Percentiles rank a stretch among this genome's conserved stretches.
Conservation (phyloP, 1,140 invertebrate species). For the Achroia grisella region DNA sequence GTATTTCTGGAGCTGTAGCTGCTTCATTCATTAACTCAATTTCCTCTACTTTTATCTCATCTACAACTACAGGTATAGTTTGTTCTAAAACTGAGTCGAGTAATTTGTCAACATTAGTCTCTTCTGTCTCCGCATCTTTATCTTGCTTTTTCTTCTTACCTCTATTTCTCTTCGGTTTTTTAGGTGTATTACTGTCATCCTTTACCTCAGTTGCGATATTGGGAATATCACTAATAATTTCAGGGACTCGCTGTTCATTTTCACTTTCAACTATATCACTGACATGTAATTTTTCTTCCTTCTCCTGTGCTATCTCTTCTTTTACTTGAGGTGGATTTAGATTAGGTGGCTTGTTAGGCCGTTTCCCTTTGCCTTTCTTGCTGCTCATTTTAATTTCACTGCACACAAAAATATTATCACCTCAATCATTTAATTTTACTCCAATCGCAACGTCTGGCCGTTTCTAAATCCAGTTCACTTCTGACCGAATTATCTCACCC, state of each 20-base stretch:
- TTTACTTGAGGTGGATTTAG: conserved; percentile 13
- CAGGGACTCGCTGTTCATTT: conserved; percentile 22
- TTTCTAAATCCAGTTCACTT: conserved; percentile 30
- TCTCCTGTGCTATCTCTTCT: conserved; percentile 8
- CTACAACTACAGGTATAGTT: conserved; percentile 1
- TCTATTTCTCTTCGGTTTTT: conserved; percentile 60
- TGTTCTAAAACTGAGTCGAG: too few species aligned
- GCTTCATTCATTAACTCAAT: conserved; percentile 5
- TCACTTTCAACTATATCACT: conserved; percentile 17
- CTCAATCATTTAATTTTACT: conserved; percentile 8
- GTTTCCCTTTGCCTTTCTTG: conserved; percentile 56
- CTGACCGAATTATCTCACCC: conserved; percentile 49
- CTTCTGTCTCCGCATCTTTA: conserved; percentile 18
- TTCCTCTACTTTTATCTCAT: conserved; percentile 6
- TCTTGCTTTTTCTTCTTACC: conserved; percentile 47
- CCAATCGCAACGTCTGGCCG: conserved; percentile 13
- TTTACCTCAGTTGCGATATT: conserved; percentile 10
- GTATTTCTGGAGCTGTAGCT: not conserved
- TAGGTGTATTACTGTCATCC: conserved; percentile 28
- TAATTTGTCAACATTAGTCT: conserved; percentile 10
- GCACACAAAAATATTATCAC: not conserved
- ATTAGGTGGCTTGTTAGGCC: conserved; percentile 27
- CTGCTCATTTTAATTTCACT: conserved; percentile 33
- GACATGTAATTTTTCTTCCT: conserved; percentile 4
- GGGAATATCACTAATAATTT: conserved; percentile 25